Base-by-base conservation (phyloP, 2,113 vertebrate species). In the Brachionichthys hirsutus region DNA sequence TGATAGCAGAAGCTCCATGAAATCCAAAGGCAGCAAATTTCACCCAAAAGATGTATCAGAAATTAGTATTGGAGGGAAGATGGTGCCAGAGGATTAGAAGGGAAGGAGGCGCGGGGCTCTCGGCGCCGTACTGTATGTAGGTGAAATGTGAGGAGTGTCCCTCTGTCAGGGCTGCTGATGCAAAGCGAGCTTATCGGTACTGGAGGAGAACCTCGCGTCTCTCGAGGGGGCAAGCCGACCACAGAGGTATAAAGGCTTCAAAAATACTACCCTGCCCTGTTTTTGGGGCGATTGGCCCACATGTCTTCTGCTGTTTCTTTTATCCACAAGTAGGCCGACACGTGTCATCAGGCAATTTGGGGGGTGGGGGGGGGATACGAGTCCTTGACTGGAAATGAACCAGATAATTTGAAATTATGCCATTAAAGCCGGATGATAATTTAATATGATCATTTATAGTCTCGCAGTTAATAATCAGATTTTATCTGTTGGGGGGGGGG, bases 1-100 rank as follows among this genome's bases (percentile, higher is more conserved):
- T 20, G 58, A 62, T 70, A 77, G 56, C 64, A 81, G 53, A 81
- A 62, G 71, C 73, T 78, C 55, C 43, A 13, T 56, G 51, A 75
- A 77, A 76, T 62, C 68, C 46, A 57, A 60, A 58, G 38, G 67
- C 62, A 60, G 67, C 30, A 52, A 45, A 62, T 54, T 45, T 54
- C 53, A 36, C 41, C 40, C 64, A 44, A 66, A 71, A 79, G 69
- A 44, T 14, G 34, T 63, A 71, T 67, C 49, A 40, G 19, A 75
- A 54, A 67, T 72, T 12, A 49, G 57, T 51, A 81, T 44, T 24
- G 43, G 18, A 50, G 13, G 48, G 60, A 69, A 49, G n/a, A 58
- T 14, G 12, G 48, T 22, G 54, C 68, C 67, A 59, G 41, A 64
- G 63, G 70, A 74, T 61, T 54, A 52, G 49, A 2, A 57, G 19